These are phyloP conservation scores for Trachelus iudaicus DNA, from an alignment of 2,888 invertebrate genomes.

Conservation along the genomic window DNA sequence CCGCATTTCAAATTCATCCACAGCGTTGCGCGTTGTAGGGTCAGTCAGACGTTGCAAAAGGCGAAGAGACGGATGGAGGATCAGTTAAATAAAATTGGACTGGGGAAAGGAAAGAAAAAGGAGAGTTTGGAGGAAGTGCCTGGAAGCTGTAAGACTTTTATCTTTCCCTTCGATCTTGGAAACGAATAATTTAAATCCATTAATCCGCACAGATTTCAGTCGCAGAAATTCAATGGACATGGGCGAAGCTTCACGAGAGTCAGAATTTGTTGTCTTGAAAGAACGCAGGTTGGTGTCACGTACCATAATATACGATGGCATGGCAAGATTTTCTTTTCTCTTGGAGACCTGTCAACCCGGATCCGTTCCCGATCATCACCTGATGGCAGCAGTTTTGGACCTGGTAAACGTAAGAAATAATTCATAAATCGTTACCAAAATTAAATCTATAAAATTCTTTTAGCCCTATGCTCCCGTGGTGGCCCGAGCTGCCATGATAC, in stretches of 20 bases:
- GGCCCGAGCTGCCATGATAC: conserved; percentile 87
- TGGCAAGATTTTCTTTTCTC: conserved; percentile 89
- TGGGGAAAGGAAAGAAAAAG: conserved; percentile 86
- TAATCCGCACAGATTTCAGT: conserved; percentile 71
- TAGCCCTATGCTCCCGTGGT: conserved; percentile 95
- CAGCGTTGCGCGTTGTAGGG: conserved; percentile 57
- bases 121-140: conserved; percentile 89
- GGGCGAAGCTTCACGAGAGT: conserved; percentile 82
- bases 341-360: conserved; percentile 97
- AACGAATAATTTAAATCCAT: conserved; percentile 3
- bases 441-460: conserved; percentile 34
- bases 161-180: not conserved
- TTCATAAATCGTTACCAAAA: not conserved
- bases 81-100: conserved; percentile 84
- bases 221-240: conserved; percentile 86
- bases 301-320: conserved; percentile 85
- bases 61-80: conserved; percentile 92
- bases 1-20: not conserved
- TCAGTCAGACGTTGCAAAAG: conserved; percentile 78
- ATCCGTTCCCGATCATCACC: conserved; percentile 93
- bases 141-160: conserved; percentile 72
- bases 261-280: conserved; percentile 88
- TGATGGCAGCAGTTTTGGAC: conserved; percentile 93
- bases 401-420: conserved; percentile 73
- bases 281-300: conserved; percentile 87